These are phyloP conservation scores for cat (Felis catus) DNA, from an alignment of 2,113 vertebrate species.

Conservation along the genomic window DNA sequence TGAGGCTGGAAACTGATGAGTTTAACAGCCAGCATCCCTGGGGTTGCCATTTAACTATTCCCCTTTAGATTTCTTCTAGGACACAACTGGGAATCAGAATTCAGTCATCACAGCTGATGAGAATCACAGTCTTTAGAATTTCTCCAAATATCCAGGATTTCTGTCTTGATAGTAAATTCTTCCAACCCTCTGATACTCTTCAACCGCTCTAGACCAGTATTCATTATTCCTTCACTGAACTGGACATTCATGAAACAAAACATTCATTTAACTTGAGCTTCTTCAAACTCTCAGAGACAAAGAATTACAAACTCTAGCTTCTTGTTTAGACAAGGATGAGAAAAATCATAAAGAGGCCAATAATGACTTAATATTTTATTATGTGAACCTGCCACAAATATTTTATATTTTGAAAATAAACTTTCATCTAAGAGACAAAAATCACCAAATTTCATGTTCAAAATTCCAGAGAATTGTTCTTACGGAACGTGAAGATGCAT, in stretches of 20 bases:
- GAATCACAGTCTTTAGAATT: not conserved
- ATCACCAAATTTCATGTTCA: not conserved
- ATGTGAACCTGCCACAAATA: not conserved
- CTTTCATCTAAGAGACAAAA: not conserved
- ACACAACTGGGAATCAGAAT: not conserved
- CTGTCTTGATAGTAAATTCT: not conserved
- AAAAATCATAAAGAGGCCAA: not conserved
- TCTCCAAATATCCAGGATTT: not conserved
- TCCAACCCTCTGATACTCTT: not conserved
- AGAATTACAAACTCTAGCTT: not conserved
- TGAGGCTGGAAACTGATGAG: not conserved
- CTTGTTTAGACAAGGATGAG: not conserved
- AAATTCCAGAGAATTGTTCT: not conserved
- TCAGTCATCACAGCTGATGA: not conserved
- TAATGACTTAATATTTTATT: not conserved
- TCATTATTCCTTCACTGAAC: not conserved
- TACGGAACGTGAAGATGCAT: not conserved
- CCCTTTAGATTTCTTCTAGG: not conserved
- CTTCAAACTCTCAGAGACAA: not conserved
- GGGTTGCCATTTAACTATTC: not conserved
- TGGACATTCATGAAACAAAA: not conserved
- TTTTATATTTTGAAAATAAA: not conserved
- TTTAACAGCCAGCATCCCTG: not conserved
- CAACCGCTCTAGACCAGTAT: fast-evolving
- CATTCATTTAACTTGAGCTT: not conserved